These are phyloP conservation scores for Sturmia bella DNA, from an alignment of 2,888 invertebrate species.

Conservation along the genomic window DNA sequence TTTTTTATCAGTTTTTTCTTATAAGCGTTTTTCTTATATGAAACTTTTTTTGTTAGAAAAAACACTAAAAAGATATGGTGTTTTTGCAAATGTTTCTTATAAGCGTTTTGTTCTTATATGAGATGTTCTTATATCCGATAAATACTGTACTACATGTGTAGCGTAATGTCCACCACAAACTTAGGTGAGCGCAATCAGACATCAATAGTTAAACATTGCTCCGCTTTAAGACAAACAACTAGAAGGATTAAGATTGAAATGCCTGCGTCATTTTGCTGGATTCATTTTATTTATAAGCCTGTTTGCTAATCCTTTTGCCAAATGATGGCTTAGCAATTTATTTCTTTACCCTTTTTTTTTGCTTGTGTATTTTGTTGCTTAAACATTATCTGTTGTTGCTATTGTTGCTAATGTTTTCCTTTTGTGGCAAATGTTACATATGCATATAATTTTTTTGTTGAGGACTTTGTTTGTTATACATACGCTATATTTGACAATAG, in stretches of 20 bases:
- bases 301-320: constrained; percentile 66
- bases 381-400: constrained; percentile 11
- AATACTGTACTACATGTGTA: no score
- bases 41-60: no score
- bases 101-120: no score
- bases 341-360: constrained; percentile 60
- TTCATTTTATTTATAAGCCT: constrained; percentile 44
- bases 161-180: no score
- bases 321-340: constrained; percentile 67
- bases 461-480: constrained; percentile 33
- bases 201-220: no score
- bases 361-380: constrained; percentile 31
- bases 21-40: no score
- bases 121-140: no score
- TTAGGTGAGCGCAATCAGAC: no score
- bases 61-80: no score
- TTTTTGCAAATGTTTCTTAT: no score
- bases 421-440: constrained; percentile 55
- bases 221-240: no score
- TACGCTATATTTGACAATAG: constrained; percentile 67
- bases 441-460: constrained; percentile 20
- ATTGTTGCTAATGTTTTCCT: constrained; percentile 8
- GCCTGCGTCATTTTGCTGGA: not conserved
- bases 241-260: not conserved
- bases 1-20: no score